A percentile compares a stretch with the other conserved stretches of the same genome.
phyloP scores from a whole-genome alignment of 2,888 invertebrate species.

The Cheilosia soror region DNA sequence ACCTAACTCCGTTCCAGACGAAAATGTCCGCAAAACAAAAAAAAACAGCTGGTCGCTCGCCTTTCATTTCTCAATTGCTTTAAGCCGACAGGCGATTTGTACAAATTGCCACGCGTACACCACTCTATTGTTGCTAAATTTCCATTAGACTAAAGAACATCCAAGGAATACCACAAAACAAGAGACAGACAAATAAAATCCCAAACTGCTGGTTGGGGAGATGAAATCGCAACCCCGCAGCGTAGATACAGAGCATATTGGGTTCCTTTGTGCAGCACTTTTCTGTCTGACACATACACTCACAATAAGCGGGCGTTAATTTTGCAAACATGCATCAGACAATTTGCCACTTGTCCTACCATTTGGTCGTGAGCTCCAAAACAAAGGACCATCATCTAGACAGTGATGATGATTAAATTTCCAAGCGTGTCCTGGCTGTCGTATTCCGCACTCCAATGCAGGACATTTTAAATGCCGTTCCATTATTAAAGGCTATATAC shows the following conservation, averaged over 20 bases:
- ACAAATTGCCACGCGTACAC: slow-evolving; percentile 18
- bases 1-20: no score
- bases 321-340: slow-evolving; percentile 12
- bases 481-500: no score
- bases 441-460: no score
- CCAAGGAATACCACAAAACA: slow-evolving; percentile 3
- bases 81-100: slow-evolving; percentile 38
- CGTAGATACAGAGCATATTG: slow-evolving; percentile 5
- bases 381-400: slow-evolving; percentile 12
- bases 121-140: slow-evolving; percentile 36
- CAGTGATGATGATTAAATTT: slow-evolving; percentile 16
- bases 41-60: no score
- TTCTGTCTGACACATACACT: slow-evolving; percentile 21
- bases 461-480: no score
- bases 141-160: slow-evolving; percentile 25
- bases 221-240: slow-evolving; percentile 17
- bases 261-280: slow-evolving; percentile 34
- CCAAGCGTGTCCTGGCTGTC: background rate
- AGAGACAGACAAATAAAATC: slow-evolving; percentile 32
- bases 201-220: slow-evolving; percentile 22
- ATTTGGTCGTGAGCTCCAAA: background rate
- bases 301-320: slow-evolving; percentile 34
- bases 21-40: no score
- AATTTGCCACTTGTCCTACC: slow-evolving; percentile 19
- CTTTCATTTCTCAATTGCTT: slow-evolving; percentile 37